phyloP scores from a whole-genome alignment of 2,797 vertebrate genomes.

The Forpus xanthops region DNA sequence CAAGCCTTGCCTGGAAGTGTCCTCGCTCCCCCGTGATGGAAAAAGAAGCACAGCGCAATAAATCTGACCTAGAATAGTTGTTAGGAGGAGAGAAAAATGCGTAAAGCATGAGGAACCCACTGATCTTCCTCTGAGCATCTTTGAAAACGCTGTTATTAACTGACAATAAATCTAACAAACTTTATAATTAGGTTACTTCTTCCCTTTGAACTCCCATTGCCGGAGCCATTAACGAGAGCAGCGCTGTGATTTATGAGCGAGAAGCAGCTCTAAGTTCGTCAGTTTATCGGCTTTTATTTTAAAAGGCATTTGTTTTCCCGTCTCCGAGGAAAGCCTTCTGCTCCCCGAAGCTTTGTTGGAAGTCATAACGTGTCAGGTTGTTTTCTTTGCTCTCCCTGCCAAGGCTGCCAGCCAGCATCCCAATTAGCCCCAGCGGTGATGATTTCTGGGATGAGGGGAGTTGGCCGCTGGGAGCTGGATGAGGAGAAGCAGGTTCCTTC shows the following conservation, averaged over 20 bases:
- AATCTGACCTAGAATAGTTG: not conserved
- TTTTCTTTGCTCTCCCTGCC: not conserved
- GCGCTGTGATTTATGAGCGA: not conserved
- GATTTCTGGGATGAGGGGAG: not conserved
- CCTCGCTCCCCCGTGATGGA: not conserved
- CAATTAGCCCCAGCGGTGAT: not conserved
- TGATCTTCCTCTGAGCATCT: not conserved
- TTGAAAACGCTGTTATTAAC: not conserved
- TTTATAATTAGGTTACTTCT: not conserved
- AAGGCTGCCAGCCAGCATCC: not conserved
- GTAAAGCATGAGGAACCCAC: not conserved
- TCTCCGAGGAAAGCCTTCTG: not conserved
- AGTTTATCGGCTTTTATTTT: not conserved
- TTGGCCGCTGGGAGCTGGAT: not conserved
- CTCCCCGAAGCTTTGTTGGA: not conserved
- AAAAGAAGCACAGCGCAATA: not conserved
- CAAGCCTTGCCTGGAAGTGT: not conserved
- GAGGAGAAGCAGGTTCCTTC: not conserved
- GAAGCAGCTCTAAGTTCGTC: not conserved
- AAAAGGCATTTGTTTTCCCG: not conserved
- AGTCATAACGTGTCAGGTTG: not conserved
- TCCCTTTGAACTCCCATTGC: constrained; percentile 12
- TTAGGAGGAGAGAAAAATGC: not conserved
- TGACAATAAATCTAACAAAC: constrained; percentile 25
- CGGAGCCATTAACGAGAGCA: not conserved